Evolutionary conservation across 2,888 invertebrate species (phyloP), one percentile per base, ranked within the genome.

Genomic region (Cremastinae sp.): DNA sequence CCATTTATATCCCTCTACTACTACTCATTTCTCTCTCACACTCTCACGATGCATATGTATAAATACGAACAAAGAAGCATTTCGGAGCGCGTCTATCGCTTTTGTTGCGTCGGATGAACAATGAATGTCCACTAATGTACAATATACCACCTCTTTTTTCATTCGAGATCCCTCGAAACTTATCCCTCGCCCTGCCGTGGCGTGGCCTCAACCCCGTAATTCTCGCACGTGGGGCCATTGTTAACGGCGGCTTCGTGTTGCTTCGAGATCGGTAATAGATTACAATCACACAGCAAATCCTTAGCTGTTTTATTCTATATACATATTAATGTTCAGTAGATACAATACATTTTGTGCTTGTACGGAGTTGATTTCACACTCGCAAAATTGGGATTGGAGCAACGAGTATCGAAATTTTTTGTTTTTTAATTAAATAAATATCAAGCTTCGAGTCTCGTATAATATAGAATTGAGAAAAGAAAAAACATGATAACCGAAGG

Each of bases 41-140:
- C 41, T 12, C 41, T 39, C 10, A 8, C 16, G 14, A 58, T 41
- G 8, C 20, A 51, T 20, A 2, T 43, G 20, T 43, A 18, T 5
- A 8, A n/a, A 41, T 35, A 43, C 22, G 49, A 41, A 28, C 49
- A 39, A 16, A 28, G n/a, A 58, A n/a, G 18, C 22, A 4, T 49
- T 62, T 51, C 51, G 12, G 18, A 51, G 16, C 28, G 28, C 18
- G 10, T 20, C 10, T n/a, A 45, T 56, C 56, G 10, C 49, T 69
- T 74, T 64, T 74, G 58, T 74, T 47, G 69, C 41, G 35, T 35
- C 45, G 20, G 20, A 22, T 66, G 75, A 68, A 75, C 75, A 75
- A 75, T 72, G 51, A 39, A 53, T 56, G 35, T 75, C 51, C 75
- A 62, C 72, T 68, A 62, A 72, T 72, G 51, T 56, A 75, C 75